Conservation (phyloP, 2,797 vertebrate genomes). For the Euphonia xanthogaster region DNA sequence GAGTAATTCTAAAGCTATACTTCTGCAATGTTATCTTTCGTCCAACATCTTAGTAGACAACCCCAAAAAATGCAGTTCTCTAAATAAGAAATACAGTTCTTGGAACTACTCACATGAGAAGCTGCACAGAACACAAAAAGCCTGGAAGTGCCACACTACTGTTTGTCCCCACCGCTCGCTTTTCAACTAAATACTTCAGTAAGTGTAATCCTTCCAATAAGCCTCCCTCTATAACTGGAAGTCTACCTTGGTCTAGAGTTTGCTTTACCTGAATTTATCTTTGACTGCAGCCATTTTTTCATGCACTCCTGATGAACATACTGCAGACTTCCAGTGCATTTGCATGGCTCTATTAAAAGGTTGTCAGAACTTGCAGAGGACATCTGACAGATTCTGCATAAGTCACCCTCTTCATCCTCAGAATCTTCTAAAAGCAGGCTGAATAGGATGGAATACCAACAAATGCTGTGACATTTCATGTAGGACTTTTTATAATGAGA, state of each 20-base stretch:
- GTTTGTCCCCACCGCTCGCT: neutral
- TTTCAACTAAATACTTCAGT: neutral
- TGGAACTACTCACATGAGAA: neutral
- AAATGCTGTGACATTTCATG: neutral
- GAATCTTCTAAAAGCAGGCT: constrained; percentile 96
- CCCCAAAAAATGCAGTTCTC: neutral
- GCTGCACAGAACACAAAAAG: neutral
- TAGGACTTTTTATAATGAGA: neutral
- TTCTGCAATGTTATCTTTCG: neutral
- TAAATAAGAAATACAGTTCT: neutral
- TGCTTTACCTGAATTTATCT: constrained; percentile 92
- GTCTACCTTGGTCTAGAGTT: neutral
- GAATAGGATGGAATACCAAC: neutral
- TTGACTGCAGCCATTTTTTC: constrained; percentile 97
- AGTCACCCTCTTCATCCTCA: constrained; percentile 94
- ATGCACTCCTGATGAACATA: constrained; percentile 98
- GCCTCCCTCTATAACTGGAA: neutral
- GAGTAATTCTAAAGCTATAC: neutral
- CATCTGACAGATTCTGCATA: constrained; percentile 98
- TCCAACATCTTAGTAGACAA: neutral
- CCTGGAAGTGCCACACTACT: neutral
- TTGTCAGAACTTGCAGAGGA: constrained; percentile 86
- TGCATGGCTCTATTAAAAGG: constrained; percentile 94
- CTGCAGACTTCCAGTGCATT: constrained; percentile 92
- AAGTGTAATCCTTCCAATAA: neutral